phyloP scores from a whole-genome alignment of 2,797 vertebrate species.

The Cuniculus paca region DNA sequence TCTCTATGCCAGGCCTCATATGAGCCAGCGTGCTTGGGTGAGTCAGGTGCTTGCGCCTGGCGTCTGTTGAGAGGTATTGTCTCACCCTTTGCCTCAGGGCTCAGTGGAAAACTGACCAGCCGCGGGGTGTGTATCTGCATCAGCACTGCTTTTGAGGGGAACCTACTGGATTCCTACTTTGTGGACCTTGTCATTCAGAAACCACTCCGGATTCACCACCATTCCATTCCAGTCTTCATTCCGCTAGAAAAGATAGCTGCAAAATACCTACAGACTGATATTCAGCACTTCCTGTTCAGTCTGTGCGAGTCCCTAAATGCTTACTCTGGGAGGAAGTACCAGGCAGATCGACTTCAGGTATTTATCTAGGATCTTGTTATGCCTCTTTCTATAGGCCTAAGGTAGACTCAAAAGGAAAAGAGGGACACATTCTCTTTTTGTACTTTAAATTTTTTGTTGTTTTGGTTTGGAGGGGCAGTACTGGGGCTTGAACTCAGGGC shows the following conservation, averaged over 20 bases:
- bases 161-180: conserved; percentile 92
- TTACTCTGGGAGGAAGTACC: conserved; percentile 92
- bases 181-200: conserved; percentile 90
- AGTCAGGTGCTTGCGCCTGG: not conserved
- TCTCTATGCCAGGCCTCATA: not conserved
- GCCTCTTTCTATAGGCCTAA: not conserved
- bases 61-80: not conserved
- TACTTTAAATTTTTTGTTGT: not conserved
- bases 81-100: conserved; percentile 78
- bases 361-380: not conserved
- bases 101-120: conserved; percentile 86
- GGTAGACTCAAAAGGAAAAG: not conserved
- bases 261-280: conserved; percentile 88
- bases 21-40: not conserved
- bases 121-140: conserved; percentile 90
- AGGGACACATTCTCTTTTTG: not conserved
- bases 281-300: conserved; percentile 89
- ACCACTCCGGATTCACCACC: conserved; percentile 88
- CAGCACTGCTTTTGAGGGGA: conserved; percentile 91
- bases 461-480: not conserved
- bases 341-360: conserved; percentile 93
- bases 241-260: conserved; percentile 90
- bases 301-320: conserved; percentile 92
- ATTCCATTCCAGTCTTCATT: conserved; percentile 93
- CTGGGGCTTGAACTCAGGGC: not conserved